These are phyloP conservation scores for Sceloporus tristichus DNA, from an alignment of 2,113 vertebrate genomes.

Conservation along the genomic window DNA sequence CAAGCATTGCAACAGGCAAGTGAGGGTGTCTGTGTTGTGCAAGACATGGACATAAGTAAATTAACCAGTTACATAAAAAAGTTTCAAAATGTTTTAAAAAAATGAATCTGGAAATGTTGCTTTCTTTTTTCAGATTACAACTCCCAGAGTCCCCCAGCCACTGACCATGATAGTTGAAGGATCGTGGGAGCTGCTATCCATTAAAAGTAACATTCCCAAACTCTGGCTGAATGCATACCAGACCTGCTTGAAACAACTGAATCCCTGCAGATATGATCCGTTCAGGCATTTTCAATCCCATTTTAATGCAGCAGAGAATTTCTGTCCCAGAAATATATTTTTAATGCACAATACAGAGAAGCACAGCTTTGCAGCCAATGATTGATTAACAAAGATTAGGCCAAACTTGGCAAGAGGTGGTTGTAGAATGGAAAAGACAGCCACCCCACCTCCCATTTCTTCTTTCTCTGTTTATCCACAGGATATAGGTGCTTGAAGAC, in stretches of 20 bases:
- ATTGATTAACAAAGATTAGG: background rate
- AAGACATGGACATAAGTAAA: background rate
- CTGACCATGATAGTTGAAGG: no score
- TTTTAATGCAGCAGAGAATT: background rate
- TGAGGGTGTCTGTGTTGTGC: background rate
- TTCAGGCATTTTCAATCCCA: background rate
- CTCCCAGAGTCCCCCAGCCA: no score
- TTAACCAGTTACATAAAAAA: background rate
- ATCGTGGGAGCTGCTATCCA: background rate
- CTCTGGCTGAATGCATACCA: background rate
- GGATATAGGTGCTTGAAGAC: constrained; percentile 57
- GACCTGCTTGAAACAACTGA: background rate
- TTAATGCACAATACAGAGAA: constrained; percentile 4
- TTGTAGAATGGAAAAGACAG: constrained; percentile 15
- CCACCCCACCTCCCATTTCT: constrained; percentile 27
- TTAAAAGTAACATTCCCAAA: background rate
- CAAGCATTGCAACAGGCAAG: background rate
- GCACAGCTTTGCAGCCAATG: background rate
- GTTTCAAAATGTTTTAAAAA: background rate
- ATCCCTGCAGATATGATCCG: background rate
- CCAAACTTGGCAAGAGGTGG: background rate
- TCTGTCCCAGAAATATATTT: constrained; percentile 26
- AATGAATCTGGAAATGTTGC: no score
- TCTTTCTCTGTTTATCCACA: constrained; percentile 47
- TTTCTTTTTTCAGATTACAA: no score